A percentile compares a stretch with the other conserved stretches of the same genome.
phyloP scores from a whole-genome alignment of 2,888 invertebrate genomes.

The Nemoura dubitans region DNA sequence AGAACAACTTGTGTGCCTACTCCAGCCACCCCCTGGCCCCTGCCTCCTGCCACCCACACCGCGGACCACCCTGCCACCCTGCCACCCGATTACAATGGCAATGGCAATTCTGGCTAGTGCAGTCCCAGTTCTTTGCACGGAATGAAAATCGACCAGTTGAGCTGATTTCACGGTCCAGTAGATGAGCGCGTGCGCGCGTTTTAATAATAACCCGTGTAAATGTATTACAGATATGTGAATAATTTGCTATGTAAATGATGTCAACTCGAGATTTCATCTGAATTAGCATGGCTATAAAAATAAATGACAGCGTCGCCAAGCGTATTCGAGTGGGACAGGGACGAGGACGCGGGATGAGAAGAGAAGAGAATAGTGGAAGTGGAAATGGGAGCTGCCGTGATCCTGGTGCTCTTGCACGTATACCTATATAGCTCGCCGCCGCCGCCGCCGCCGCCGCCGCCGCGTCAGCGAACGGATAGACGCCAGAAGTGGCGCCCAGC shows the following conservation, averaged over 20 bases:
- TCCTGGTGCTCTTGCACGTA: neutral
- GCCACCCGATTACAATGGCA: too few species aligned
- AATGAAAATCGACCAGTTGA: neutral
- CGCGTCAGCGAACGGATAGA: too few species aligned
- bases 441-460: too few species aligned
- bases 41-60: too few species aligned
- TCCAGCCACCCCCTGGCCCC: neutral
- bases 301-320: neutral
- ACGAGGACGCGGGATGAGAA: too few species aligned
- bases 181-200: neutral
- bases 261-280: neutral
- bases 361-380: too few species aligned
- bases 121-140: neutral
- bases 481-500: neutral
- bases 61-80: too few species aligned
- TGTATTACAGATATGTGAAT: constrained; percentile 12
- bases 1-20: neutral
- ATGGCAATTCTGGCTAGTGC: neutral
- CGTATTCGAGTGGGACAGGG: neutral
- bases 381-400: neutral
- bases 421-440: too few species aligned
- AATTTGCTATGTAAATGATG: constrained; percentile 5
- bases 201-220: neutral
- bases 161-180: neutral
- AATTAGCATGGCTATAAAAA: neutral